These are phyloP conservation scores for Styela clava DNA, from an alignment of 23 tunicate genomes.

Conservation along the genomic window DNA sequence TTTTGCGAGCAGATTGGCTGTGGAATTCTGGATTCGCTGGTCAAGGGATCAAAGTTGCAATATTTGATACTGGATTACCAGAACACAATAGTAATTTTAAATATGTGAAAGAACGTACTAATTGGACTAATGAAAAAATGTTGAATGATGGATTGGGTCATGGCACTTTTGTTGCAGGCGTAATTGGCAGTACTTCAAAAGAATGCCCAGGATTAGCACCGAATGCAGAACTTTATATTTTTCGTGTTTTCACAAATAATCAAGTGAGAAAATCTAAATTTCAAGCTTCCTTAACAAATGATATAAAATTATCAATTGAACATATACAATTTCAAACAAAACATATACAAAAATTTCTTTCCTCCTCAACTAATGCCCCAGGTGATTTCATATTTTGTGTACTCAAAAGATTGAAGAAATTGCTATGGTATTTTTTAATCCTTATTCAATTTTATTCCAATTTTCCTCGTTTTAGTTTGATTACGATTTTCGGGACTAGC, in stretches of 20 bases:
- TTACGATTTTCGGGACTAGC: too few species aligned
- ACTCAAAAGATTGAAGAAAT: too few species aligned
- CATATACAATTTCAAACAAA: neutral
- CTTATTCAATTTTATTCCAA: too few species aligned
- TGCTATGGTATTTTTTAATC: too few species aligned
- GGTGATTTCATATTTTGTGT: too few species aligned
- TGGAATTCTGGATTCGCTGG: conserved; percentile 96
- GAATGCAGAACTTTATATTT: conserved; percentile 88
- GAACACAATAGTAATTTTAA: conserved; percentile 74
- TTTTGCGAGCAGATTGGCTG: conserved; percentile 55
- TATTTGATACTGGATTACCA: conserved; percentile 97
- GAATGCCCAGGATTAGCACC: conserved; percentile 97
- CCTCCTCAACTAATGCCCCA: too few species aligned
- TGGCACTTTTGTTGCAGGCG: conserved; percentile 99
- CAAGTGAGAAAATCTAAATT: conserved; percentile 52
- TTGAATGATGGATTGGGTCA: conserved; percentile 94
- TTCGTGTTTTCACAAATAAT: conserved; percentile 91
- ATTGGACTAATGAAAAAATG: conserved; percentile 98
- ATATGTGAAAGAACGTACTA: conserved; percentile 83
- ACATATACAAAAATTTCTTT: too few species aligned
- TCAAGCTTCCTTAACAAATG: neutral
- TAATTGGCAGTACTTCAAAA: conserved; percentile 75
- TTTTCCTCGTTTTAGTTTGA: too few species aligned
- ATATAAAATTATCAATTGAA: neutral
- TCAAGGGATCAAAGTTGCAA: conserved; percentile 92